Conservation (phyloP, 2,888 invertebrate genomes). For the Gibbula magus region DNA sequence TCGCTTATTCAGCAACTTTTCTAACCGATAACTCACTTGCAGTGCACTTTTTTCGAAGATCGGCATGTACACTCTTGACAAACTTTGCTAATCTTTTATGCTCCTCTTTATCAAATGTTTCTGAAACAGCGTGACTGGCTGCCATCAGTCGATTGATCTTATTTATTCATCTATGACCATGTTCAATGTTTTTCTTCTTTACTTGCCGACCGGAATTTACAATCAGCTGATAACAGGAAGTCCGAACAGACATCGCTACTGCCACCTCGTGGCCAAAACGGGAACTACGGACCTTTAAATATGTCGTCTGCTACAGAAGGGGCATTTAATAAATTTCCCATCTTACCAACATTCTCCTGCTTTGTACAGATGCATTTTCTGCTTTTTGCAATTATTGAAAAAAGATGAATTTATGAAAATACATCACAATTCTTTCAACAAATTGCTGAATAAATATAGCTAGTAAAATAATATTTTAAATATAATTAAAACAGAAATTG, state of each 20-base stretch:
- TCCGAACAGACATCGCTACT: neutral
- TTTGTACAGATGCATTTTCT: no score
- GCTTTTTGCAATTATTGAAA: no score
- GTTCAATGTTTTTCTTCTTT: neutral
- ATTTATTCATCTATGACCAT: neutral
- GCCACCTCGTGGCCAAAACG: neutral
- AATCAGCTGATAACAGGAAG: constrained; percentile 23
- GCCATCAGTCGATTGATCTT: neutral
- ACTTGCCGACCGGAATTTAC: neutral
- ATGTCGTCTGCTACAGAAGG: constrained; percentile 23
- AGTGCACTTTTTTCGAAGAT: constrained; percentile 62
- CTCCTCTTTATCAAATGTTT: constrained; percentile 42
- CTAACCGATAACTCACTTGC: constrained; percentile 42
- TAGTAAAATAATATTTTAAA: no score
- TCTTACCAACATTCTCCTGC: neutral
- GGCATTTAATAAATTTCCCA: no score
- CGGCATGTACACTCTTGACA: constrained; percentile 70
- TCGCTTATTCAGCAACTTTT: neutral
- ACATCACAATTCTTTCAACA: no score
- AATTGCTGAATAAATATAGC: no score
- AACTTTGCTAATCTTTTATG: constrained; percentile 64
- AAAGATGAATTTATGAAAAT: no score
- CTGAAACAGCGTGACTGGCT: neutral
- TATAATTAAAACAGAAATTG: no score
- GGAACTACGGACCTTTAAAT: constrained; percentile 1